Evolutionary conservation across 2,113 vertebrate species (phyloP).

Genomic region (Athene cunicularia): DNA sequence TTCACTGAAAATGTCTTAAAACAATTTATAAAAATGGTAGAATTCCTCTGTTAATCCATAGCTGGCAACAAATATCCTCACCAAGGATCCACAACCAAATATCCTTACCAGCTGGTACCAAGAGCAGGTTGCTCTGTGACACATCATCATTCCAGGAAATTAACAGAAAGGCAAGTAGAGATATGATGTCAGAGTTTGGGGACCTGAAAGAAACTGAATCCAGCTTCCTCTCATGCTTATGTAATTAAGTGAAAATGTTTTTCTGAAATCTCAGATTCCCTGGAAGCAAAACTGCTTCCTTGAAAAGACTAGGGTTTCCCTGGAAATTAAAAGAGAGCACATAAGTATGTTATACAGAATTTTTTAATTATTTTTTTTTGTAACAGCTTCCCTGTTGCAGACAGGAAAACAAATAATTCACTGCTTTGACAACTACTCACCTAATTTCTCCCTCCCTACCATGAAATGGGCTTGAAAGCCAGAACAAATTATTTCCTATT

Average conservation of each 20-base stretch:
- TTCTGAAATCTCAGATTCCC: not conserved
- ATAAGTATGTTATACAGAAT: not conserved
- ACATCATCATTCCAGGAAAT: not conserved
- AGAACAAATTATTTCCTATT: not conserved
- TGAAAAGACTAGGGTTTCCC: not conserved
- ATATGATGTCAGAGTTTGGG: not conserved
- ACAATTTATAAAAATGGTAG: not conserved
- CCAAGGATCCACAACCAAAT: not conserved
- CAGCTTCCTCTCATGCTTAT: not conserved
- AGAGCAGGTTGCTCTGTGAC: not conserved
- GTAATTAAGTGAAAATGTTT: not conserved
- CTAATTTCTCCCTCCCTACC: not conserved
- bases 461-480: not conserved
- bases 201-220: not conserved
- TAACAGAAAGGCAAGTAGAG: not conserved
- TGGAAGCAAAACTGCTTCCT: not conserved
- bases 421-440: not conserved
- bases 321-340: not conserved
- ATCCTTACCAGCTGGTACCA: not conserved
- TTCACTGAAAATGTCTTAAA: not conserved
- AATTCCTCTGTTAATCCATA: not conserved
- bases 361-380: not conserved
- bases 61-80: not conserved
- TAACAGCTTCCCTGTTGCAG: not conserved
- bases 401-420: not conserved